Percentiles rank a stretch among this genome's conserved stretches.
phyloP scores from a whole-genome alignment of 2,113 vertebrate genomes.

The Centropus bengalensis region DNA sequence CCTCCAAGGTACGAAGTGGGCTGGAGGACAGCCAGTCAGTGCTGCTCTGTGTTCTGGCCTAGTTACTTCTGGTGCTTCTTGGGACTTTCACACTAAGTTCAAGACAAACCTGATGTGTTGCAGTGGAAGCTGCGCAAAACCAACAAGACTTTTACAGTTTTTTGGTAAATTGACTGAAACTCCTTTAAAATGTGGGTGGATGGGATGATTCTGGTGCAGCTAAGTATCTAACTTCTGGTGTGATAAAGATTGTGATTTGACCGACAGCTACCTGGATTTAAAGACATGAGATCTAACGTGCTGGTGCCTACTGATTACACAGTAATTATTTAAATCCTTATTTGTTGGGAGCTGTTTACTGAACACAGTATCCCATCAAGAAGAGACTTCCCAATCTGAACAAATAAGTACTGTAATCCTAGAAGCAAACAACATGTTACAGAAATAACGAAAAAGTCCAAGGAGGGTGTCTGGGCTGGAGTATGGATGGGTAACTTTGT shows the following conservation, averaged over 20 bases:
- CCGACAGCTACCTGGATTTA: conserved; percentile 61
- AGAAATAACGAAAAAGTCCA: conserved; percentile 56
- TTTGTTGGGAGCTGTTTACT: conserved; percentile 66
- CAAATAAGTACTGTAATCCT: conserved; percentile 66
- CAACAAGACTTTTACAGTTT: not conserved
- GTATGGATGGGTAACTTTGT: not conserved
- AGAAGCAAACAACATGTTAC: conserved; percentile 65
- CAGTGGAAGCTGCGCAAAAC: not conserved
- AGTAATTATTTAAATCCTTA: conserved; percentile 76
- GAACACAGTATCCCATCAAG: conserved; percentile 62
- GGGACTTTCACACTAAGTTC: not conserved
- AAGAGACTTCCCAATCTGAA: conserved; percentile 63
- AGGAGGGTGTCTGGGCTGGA: not conserved
- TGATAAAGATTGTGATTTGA: not conserved
- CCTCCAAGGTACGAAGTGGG: not conserved
- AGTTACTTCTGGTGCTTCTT: not conserved
- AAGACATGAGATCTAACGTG: conserved; percentile 30
- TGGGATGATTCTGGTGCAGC: not conserved
- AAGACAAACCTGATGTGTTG: not conserved
- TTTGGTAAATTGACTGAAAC: not conserved
- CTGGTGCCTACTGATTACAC: conserved; percentile 73
- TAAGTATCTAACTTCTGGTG: not conserved
- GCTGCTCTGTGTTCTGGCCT: not conserved
- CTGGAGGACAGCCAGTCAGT: not conserved
- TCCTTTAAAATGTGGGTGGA: not conserved